Evolutionary conservation across 2,888 invertebrate genomes (phyloP).

Genomic region (Osmoderma eremita): DNA sequence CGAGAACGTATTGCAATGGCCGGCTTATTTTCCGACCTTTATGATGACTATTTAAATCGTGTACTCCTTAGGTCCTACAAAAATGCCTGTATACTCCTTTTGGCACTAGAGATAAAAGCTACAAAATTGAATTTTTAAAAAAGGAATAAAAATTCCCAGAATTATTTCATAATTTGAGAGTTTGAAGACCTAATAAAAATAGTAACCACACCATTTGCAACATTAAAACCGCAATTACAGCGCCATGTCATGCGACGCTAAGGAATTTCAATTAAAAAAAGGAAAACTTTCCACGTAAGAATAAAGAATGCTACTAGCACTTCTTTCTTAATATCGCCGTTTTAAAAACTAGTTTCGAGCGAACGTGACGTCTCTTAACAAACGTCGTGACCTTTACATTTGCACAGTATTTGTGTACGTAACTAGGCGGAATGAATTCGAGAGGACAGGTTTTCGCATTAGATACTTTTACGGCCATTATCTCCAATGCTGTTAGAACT

Average conservation of each 20-base stretch:
- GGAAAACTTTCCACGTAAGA: conserved; percentile 1
- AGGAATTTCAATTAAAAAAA: conserved; percentile 13
- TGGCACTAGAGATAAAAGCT: too few relatives aligned
- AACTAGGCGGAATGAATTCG: conserved; percentile 4
- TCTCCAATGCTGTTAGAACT: not conserved
- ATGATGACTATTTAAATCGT: too few relatives aligned
- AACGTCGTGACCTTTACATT: conserved; percentile 4
- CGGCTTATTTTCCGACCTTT: not conserved
- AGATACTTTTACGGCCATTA: not conserved
- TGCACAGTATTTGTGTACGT: conserved; percentile 7
- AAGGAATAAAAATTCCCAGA: not conserved
- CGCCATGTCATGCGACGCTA: not conserved
- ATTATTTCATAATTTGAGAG: conserved; percentile 2
- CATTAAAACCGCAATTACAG: conserved; percentile 12
- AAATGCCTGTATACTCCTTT: too few relatives aligned
- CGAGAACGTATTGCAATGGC: not conserved
- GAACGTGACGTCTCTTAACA: not conserved
- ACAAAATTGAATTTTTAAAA: too few relatives aligned
- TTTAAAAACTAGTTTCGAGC: conserved; percentile 17
- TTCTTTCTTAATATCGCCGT: conserved; percentile 21
- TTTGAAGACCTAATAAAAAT: conserved; percentile 12
- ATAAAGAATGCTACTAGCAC: not conserved
- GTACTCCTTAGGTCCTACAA: too few relatives aligned
- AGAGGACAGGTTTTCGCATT: not conserved
- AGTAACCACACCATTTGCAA: not conserved